Conservation (phyloP, 2,113 vertebrate genomes). For the Lanius collurio region DNA sequence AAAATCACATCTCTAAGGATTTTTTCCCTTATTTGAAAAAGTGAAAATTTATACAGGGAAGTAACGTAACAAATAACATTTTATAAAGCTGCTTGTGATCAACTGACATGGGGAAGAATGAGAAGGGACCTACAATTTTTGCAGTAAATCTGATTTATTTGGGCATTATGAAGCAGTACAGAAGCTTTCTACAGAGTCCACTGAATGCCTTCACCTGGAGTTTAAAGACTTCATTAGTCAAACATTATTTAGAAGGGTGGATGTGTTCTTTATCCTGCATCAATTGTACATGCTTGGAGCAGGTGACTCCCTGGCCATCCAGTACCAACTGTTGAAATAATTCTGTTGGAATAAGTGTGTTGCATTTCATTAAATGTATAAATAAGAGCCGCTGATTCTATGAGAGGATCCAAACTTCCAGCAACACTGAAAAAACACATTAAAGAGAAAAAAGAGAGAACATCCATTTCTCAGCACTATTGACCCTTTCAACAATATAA, state of each 20-base stretch:
- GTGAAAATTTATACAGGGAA: background rate
- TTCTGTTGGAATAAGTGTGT: background rate
- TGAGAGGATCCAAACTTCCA: background rate
- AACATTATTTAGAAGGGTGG: background rate
- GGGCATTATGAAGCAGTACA: background rate
- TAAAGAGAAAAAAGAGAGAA: background rate
- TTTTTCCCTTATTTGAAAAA: background rate
- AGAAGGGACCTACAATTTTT: background rate
- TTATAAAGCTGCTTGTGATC: background rate
- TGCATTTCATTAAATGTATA: background rate
- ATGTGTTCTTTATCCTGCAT: background rate
- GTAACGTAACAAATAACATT: background rate
- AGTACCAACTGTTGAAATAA: background rate
- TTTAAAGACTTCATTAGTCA: background rate
- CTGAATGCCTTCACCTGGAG: background rate
- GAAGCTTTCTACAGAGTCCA: background rate
- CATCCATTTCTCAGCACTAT: background rate
- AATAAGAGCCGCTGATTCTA: background rate
- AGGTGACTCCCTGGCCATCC: background rate
- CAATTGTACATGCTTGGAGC: background rate
- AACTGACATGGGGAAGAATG: background rate
- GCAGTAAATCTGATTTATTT: background rate
- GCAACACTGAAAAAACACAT: background rate
- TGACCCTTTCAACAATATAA: background rate
- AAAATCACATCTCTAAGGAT: background rate